Evolutionary conservation across 2,888 invertebrate genomes (phyloP).

Genomic region (Penaeus monodon): DNA sequence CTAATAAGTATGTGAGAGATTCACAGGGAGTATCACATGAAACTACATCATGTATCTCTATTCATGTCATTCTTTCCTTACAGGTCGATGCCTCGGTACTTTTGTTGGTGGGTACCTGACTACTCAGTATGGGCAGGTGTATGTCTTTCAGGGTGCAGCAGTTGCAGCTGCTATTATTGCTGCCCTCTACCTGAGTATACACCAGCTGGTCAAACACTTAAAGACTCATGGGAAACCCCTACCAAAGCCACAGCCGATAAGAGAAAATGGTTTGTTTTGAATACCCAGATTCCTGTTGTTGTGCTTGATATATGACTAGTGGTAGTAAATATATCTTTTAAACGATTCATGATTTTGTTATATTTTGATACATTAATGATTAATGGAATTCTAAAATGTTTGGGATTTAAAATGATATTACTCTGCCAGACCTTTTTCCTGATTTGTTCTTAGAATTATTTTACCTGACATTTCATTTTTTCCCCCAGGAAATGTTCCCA

Average conservation of each 20-base stretch:
- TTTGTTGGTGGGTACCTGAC: constrained; percentile 57
- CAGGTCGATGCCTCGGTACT: constrained; percentile 63
- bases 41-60: background rate
- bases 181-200: constrained; percentile 79
- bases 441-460: background rate
- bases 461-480: background rate
- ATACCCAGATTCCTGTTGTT: background rate
- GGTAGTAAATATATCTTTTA: background rate
- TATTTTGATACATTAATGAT: too few relatives aligned
- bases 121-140: constrained; percentile 45
- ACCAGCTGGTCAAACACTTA: constrained; percentile 72
- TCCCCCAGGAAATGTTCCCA: constrained; percentile 47
- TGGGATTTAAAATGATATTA: too few relatives aligned
- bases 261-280: constrained; percentile 55
- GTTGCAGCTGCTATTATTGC: constrained; percentile 78
- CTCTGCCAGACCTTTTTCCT: too few relatives aligned
- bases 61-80: background rate
- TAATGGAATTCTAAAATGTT: too few relatives aligned
- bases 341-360: too few relatives aligned
- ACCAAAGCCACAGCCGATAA: constrained; percentile 42
- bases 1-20: background rate
- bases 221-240: constrained; percentile 23
- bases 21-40: background rate
- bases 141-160: constrained; percentile 67
- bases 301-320: background rate